A percentile compares a stretch with the other conserved stretches of the same genome.
Conservation (phyloP, 2,113 vertebrate species). For the Nannobrachium achirus region DNA sequence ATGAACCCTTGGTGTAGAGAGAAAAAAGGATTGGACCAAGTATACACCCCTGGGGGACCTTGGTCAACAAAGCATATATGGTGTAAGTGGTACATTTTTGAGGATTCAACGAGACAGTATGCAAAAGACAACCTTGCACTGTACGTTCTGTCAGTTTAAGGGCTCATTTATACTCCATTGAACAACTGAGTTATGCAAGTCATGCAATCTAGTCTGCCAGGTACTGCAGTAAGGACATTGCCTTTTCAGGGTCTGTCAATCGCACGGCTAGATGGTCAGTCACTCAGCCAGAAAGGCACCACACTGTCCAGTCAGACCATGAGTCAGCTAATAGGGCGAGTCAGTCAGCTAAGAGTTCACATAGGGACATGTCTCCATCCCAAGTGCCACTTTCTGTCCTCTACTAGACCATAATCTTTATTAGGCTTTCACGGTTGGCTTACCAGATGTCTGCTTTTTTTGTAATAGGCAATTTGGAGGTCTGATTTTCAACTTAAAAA, state of each 20-base stretch:
- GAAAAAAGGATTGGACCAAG: no score
- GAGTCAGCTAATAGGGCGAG: conserved; percentile 17
- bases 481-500: no score
- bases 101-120: background rate
- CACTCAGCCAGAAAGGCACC: conserved; percentile 12
- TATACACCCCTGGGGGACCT: no score
- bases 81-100: no score
- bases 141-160: background rate
- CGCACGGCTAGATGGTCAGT: conserved; percentile 13
- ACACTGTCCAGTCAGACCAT: conserved; percentile 21
- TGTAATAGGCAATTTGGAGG: no score
- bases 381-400: background rate
- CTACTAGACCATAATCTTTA: background rate
- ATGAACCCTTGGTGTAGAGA: no score
- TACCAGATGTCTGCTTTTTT: no score
- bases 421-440: background rate
- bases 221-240: background rate
- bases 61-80: no score
- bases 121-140: conserved; percentile 2
- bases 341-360: background rate
- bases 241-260: conserved; percentile 4
- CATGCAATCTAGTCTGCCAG: conserved; percentile 4
- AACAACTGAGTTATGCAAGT: background rate
- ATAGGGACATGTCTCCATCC: background rate
- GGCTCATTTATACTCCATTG: no score